Evolutionary conservation across 2,888 invertebrate genomes (phyloP), one percentile per base, ranked within the genome.

Genomic region (Mesorhabditis sp.): DNA sequence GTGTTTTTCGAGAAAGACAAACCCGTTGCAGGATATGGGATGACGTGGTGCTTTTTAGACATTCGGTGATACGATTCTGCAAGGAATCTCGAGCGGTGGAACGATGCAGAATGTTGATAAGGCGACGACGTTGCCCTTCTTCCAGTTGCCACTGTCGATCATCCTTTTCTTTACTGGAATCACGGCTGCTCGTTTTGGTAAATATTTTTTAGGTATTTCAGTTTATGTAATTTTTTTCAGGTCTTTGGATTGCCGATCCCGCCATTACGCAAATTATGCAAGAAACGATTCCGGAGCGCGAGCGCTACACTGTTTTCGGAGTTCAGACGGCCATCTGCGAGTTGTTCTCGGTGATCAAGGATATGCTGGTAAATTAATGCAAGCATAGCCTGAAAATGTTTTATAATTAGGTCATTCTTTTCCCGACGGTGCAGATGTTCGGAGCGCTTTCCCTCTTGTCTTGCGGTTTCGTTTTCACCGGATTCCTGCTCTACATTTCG

Each of bases 221-320:
- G 28, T 66, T 7, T 43, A 42, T 42, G 45, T 66, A 43, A 42
- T 13, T 66, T 43, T n/a, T 74, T 75, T 7, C 45, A 72, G 80
- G 83, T 10, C 74, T 83, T 7, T 83, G 83, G 83, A 72, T 83
- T 13, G 79, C 81, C 4, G 83, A 83, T 62, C 79, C 81, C 0
- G 73, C 82, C 4, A 83, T 83, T 62, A 78, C 74, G 1, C 80
- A 83, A 67, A 77, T 83, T 43, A 81, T 83, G 76, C 83, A 83
- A 66, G 78, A 80, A 65, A 74, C 77, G 2, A 74, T 83, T 7
- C 76, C 76, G 3, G 83, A 83, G 67, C 62, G 66, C 6, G 77
- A 82, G 62, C 41, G 78, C 62, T 76, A 80, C 67, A 76, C 76
- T 5, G 82, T 83, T 4, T 80, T 79, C 69, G 72, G 78, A 0